Percentiles rank a stretch among this genome's conserved stretches.
phyloP scores from a whole-genome alignment of 2,888 invertebrate genomes.

The Lamproptera curius region DNA sequence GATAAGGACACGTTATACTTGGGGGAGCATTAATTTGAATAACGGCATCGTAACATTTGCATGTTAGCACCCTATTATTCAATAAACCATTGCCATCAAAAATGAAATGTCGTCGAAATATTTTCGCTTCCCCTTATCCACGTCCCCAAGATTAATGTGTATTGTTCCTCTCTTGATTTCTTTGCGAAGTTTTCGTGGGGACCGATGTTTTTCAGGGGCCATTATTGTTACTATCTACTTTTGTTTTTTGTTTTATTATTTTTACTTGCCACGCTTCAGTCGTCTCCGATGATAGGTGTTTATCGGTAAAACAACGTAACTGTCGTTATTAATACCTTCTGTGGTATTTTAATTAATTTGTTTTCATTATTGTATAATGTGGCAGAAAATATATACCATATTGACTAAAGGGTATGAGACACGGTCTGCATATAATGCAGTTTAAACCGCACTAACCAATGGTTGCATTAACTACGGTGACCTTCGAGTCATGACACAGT shows the following conservation, averaged over 20 bases:
- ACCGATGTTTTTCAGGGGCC: conserved; percentile 16
- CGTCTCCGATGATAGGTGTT: not conserved
- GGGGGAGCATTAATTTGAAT: conserved; percentile 22
- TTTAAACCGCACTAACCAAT: too few species aligned
- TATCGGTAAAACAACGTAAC: not conserved
- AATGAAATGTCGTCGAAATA: conserved; percentile 22
- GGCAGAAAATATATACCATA: too few species aligned
- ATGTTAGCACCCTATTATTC: conserved; percentile 22
- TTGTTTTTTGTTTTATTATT: conserved; percentile 8
- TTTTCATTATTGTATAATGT: too few species aligned
- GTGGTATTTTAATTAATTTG: too few species aligned
- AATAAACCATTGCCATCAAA: conserved; percentile 23
- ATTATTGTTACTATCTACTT: conserved; percentile 13
- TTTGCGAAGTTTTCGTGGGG: conserved; percentile 14
- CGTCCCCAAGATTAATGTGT: conserved; percentile 20
- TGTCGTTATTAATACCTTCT: not conserved
- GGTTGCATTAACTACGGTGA: too few species aligned
- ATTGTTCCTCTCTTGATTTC: conserved; percentile 20
- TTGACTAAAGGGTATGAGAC: too few species aligned
- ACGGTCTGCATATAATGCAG: too few species aligned
- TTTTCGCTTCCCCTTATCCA: conserved; percentile 16
- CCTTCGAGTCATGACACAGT: too few species aligned
- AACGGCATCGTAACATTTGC: conserved; percentile 22
- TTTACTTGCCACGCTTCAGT: not conserved
- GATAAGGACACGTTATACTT: conserved; percentile 21